Evolutionary conservation across 2,797 vertebrate genomes (phyloP).

Genomic region (Pangasius krempfi): DNA sequence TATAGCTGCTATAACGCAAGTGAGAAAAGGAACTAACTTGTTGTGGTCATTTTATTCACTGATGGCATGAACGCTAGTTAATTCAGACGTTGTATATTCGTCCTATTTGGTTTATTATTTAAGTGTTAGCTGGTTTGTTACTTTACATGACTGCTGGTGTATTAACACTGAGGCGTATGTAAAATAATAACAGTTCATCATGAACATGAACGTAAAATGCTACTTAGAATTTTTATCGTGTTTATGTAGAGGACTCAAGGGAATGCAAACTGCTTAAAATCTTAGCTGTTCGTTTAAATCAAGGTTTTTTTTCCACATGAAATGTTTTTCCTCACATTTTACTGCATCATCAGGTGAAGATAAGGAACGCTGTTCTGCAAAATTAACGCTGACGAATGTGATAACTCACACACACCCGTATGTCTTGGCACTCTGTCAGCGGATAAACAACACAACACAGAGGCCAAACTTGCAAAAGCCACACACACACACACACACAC

Average conservation of each 20-base stretch:
- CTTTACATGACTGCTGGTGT: neutral
- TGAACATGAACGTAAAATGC: neutral
- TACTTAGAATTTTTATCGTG: neutral
- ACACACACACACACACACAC: neutral
- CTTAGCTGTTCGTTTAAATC: neutral
- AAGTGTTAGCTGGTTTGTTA: neutral
- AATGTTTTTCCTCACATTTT: neutral
- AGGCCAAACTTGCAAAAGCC: neutral
- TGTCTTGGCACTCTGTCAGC: neutral
- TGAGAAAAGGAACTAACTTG: neutral
- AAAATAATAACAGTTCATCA: neutral
- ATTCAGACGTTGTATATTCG: too few species aligned
- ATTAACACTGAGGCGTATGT: neutral
- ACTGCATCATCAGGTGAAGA: neutral
- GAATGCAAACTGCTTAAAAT: neutral
- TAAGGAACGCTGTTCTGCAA: neutral
- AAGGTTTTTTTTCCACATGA: neutral
- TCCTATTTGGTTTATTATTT: neutral
- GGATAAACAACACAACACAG: conserved; percentile 14
- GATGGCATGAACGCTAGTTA: neutral
- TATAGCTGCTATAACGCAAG: neutral
- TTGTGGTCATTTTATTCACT: neutral
- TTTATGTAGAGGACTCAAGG: neutral
- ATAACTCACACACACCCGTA: neutral
- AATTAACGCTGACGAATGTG: conserved; percentile 2